Conservation (phyloP, 2,888 invertebrate species). For the Chrysopilus asiliformis region DNA sequence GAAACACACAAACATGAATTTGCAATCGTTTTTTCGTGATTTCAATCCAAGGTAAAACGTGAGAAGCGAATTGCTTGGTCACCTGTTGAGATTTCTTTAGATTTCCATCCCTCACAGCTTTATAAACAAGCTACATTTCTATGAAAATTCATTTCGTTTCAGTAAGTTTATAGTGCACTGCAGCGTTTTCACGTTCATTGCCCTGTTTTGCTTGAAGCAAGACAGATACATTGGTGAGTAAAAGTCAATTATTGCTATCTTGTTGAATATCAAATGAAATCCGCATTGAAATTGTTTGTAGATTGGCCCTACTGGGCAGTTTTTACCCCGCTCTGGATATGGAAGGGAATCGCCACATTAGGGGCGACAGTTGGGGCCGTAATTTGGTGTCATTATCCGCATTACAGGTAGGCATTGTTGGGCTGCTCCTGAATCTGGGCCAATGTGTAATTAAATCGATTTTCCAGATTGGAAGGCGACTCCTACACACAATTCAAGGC, state of each 20-base stretch:
- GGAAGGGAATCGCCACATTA: conserved; percentile 81
- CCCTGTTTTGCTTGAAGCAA: conserved; percentile 76
- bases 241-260: neutral
- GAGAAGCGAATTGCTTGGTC: conserved; percentile 1
- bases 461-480: conserved; percentile 79
- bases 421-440: neutral
- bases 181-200: conserved; percentile 82
- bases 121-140: no score
- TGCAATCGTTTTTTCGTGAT: conserved; percentile 79
- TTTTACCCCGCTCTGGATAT: conserved; percentile 93
- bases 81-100: conserved; percentile 11
- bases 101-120: no score
- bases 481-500: conserved; percentile 96
- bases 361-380: conserved; percentile 88
- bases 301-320: conserved; percentile 94
- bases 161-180: conserved; percentile 96
- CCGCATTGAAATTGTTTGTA: conserved; percentile 15
- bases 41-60: conserved; percentile 72
- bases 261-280: neutral
- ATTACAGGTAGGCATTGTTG: conserved; percentile 57
- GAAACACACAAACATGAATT: conserved; percentile 65
- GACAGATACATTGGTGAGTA: conserved; percentile 57
- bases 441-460: conserved; percentile 17
- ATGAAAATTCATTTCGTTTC: conserved; percentile 33
- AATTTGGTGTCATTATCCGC: conserved; percentile 94